Conservation (phyloP, 2,113 vertebrate genomes). For the Pantherophis guttatus region DNA sequence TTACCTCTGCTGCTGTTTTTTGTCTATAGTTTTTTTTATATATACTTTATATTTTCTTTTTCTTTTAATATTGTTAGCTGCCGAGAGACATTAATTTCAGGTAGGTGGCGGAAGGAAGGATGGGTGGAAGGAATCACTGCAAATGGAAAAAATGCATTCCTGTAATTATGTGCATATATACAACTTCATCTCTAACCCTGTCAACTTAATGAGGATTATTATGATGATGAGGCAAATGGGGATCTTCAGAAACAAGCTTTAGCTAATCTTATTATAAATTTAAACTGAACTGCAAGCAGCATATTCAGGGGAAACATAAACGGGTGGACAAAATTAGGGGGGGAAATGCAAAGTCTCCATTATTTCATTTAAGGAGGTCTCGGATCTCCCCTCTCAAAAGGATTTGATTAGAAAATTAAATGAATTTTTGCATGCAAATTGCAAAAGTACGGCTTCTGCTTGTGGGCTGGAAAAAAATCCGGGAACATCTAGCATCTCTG, state of each 20-base stretch:
- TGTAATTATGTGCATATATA: not conserved
- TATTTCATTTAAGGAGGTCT: not conserved
- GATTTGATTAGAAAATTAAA: not conserved
- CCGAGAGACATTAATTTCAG: not conserved
- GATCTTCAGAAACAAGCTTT: not conserved
- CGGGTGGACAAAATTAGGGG: not conserved
- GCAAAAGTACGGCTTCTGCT: not conserved
- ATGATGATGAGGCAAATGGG: not conserved
- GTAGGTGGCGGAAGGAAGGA: not conserved
- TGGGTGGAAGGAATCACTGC: not conserved
- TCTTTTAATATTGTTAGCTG: not conserved
- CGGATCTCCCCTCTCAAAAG: not conserved
- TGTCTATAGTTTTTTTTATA: not conserved
- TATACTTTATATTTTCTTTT: not conserved
- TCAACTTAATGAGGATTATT: not conserved
- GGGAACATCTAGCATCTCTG: not conserved
- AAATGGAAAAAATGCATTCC: not conserved
- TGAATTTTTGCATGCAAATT: not conserved
- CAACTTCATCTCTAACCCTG: not conserved
- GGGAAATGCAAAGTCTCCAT: not conserved
- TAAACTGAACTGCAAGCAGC: not conserved
- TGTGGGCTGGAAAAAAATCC: not conserved
- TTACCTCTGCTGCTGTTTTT: not conserved
- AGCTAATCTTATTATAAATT: not conserved
- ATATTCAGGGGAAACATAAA: not conserved